A percentile compares a stretch with the other conserved stretches of the same genome.
These are phyloP conservation scores for Epicampocera succincta DNA, from an alignment of 2,888 invertebrate species.

Conservation along the genomic window DNA sequence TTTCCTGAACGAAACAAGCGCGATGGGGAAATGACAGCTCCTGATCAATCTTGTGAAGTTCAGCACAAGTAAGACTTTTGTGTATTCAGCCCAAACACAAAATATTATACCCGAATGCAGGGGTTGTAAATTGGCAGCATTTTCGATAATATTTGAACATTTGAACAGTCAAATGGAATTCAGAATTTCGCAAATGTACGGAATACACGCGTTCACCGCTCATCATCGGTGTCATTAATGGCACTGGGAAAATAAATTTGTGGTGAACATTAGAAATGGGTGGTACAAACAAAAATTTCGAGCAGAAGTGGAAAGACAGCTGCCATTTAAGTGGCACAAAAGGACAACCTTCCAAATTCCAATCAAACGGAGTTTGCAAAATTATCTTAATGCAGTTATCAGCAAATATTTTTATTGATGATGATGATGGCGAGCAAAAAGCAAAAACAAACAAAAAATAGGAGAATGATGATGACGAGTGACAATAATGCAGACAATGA, in stretches of 20 bases:
- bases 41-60: too few relatives aligned
- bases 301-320: slow-evolving; percentile 19
- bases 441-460: slow-evolving; percentile 1
- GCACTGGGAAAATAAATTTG: neutral
- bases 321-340: slow-evolving; percentile 7
- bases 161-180: too few relatives aligned
- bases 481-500: slow-evolving; percentile 29
- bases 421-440: slow-evolving; percentile 14
- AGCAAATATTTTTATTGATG: slow-evolving; percentile 42
- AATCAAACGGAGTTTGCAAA: slow-evolving; percentile 54
- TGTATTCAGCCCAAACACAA: too few relatives aligned
- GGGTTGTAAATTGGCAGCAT: too few relatives aligned
- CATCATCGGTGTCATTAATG: neutral
- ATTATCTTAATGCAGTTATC: slow-evolving; percentile 57
- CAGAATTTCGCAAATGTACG: too few relatives aligned
- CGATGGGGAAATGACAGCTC: too few relatives aligned
- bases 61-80: too few relatives aligned
- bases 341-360: slow-evolving; percentile 20
- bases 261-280: slow-evolving; percentile 9
- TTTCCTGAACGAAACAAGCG: too few relatives aligned
- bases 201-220: too few relatives aligned
- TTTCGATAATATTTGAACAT: too few relatives aligned
- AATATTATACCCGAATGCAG: too few relatives aligned
- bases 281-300: neutral
- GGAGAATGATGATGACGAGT: slow-evolving; percentile 29